These are phyloP conservation scores for Proales similis DNA, from an alignment of 1,140 invertebrate species.

Conservation along the genomic window DNA sequence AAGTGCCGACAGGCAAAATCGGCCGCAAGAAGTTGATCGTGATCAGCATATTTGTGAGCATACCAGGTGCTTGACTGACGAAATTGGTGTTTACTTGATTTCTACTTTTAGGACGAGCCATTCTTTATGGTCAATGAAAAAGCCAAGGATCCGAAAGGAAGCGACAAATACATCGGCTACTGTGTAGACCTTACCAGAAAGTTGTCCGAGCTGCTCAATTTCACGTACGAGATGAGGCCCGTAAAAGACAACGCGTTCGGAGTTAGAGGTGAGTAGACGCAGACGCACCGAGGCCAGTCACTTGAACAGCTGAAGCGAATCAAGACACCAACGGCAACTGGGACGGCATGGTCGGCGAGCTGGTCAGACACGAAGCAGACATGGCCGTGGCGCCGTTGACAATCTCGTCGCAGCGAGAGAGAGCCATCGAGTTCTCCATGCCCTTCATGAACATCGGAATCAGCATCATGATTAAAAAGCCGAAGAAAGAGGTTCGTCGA, in stretches of 20 bases:
- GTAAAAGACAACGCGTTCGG: constrained; percentile 31
- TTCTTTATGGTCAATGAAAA: constrained; percentile 37
- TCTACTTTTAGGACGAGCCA: constrained; percentile 7
- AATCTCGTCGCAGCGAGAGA: constrained; percentile 41
- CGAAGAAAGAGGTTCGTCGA: constrained; percentile 37
- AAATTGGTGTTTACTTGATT: not conserved
- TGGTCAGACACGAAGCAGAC: constrained; percentile 42
- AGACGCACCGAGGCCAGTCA: too few species aligned
- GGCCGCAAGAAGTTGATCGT: constrained; percentile 14
- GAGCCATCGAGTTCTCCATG: constrained; percentile 43
- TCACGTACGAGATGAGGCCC: constrained; percentile 26
- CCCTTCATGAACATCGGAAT: constrained; percentile 44
- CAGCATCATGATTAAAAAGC: constrained; percentile 44
- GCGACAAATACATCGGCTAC: constrained; percentile 27
- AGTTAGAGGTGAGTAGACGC: too few species aligned
- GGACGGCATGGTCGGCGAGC: constrained; percentile 43
- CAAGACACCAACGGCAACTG: constrained; percentile 38
- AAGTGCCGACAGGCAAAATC: not conserved
- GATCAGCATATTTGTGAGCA: constrained; percentile 24
- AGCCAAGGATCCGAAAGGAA: constrained; percentile 14
- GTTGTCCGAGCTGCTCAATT: constrained; percentile 24
- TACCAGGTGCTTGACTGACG: not conserved
- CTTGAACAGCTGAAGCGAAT: too few species aligned
- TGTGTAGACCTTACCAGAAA: constrained; percentile 27
- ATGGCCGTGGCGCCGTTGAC: constrained; percentile 43